Evolutionary conservation across 1,140 invertebrate species (phyloP).

Genomic region (Caenorhabditis latens): DNA sequence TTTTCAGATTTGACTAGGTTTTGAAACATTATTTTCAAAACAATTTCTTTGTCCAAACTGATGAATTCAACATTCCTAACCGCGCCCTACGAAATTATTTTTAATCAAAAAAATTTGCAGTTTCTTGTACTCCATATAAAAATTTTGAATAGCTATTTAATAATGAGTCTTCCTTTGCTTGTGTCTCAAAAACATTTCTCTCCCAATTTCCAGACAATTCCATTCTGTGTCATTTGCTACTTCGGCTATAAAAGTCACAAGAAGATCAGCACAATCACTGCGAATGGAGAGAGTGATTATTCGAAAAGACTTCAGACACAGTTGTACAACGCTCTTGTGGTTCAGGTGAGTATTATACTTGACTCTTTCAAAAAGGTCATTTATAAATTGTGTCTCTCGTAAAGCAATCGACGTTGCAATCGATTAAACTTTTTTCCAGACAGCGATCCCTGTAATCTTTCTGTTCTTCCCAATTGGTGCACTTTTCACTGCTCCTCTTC

Average conservation of each 20-base stretch:
- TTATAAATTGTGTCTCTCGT: neutral
- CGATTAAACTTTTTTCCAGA: neutral
- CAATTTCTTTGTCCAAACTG: too few relatives aligned
- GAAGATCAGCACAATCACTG: neutral
- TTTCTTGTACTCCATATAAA: too few relatives aligned
- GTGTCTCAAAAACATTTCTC: neutral
- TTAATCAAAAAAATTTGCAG: too few relatives aligned
- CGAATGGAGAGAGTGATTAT: neutral
- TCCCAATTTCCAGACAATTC: neutral
- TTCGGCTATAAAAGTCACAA: neutral
- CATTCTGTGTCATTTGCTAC: neutral
- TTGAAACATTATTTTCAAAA: too few relatives aligned
- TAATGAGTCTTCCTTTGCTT: too few relatives aligned
- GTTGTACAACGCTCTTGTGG: neutral
- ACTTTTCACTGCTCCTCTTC: neutral
- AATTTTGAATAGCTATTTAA: too few relatives aligned
- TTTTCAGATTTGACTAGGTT: too few relatives aligned
- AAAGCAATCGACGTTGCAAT: too few relatives aligned
- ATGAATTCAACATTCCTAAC: too few relatives aligned
- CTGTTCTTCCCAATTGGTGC: slow-evolving; percentile 1
- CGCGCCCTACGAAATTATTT: too few relatives aligned
- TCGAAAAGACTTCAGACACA: neutral
- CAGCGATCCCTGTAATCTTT: neutral
- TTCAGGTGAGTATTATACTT: neutral
- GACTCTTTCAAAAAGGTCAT: neutral